Conservation (phyloP, 2,797 vertebrate genomes). For the Thunnus albacares region DNA sequence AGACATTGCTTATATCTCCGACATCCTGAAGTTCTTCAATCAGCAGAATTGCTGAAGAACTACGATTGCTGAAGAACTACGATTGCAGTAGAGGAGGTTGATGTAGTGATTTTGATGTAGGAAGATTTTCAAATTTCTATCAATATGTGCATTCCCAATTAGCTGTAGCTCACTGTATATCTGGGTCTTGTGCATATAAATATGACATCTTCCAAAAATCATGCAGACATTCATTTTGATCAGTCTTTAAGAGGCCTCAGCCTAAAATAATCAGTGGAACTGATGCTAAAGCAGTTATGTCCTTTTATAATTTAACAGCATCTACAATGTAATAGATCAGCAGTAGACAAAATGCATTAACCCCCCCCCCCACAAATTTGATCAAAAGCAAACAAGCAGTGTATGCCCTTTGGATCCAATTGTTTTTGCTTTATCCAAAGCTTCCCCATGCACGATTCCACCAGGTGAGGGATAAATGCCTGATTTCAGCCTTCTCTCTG, state of each 20-base stretch:
- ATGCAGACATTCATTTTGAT: neutral
- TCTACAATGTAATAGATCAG: neutral
- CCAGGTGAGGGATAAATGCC: neutral
- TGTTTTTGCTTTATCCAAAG: neutral
- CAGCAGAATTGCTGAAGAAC: neutral
- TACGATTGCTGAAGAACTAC: neutral
- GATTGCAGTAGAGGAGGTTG: neutral
- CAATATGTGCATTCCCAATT: too few species aligned
- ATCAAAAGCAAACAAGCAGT: neutral
- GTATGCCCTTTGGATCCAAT: neutral
- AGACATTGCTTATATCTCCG: neutral
- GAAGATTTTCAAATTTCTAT: too few species aligned
- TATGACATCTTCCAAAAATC: neutral
- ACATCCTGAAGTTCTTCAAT: too few species aligned
- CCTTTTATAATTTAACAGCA: conserved; percentile 10
- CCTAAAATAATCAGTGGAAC: neutral
- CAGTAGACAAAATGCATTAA: neutral
- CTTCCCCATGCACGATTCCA: neutral
- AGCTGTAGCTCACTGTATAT: too few species aligned
- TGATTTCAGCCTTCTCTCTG: neutral
- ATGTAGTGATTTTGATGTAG: neutral
- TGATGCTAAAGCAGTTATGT: neutral
- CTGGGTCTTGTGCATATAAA: too few species aligned
- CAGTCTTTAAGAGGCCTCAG: neutral
- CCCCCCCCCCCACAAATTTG: neutral